Evolutionary conservation across 2,113 vertebrate species (phyloP), one percentile per base, ranked within the genome.

Genomic region (Ailuropoda melanoleuca): DNA sequence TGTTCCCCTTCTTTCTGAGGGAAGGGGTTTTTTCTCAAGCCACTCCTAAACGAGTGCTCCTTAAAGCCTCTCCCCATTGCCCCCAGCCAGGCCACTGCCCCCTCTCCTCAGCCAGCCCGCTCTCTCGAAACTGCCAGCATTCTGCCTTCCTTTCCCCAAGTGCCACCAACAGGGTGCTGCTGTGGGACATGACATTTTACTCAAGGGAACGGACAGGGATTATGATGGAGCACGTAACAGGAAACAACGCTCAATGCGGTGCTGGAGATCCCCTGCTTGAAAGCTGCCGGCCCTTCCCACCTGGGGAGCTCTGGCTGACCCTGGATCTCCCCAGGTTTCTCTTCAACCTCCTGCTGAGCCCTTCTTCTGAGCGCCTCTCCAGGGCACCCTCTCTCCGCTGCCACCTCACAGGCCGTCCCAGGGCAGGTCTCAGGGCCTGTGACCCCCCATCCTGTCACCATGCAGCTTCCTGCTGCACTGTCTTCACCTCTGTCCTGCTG

Each of bases 171-270:
- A 53, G 43, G 23, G 3, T 64, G 70, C 80, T 37, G 56, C 50
- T 83, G 81, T 10, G 48, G 19, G 31, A 26, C 82, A 8, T 3
- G 31, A 43, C 15, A 31, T 50, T n/a, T 53, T n/a, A 6, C 31
- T 39, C 55, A 14, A 77, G 92, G 26, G 46, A 24, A 7, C 6
- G 0, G 4, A 17, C 10, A 1, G 1, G 12, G 31, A 5, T 13
- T 2, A 50, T 31, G 80, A 58, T 62, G 11, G 43, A 24, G 26
- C 18, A 21, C 48, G 7, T 17, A 29, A 4, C 12, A 11, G 34
- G 46, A 68, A 14, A 13, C 8, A 4, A 48, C 14, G 19, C 53
- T 55, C 58, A 6, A 0, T 0, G 5, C 31, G 0, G 9, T 23
- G 34, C 46, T n/a, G 31, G 72, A 15, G 74, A 50, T 29, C 15